Base-by-base conservation (phyloP, 2,797 vertebrate genomes). In the Anguilla anguilla region DNA sequence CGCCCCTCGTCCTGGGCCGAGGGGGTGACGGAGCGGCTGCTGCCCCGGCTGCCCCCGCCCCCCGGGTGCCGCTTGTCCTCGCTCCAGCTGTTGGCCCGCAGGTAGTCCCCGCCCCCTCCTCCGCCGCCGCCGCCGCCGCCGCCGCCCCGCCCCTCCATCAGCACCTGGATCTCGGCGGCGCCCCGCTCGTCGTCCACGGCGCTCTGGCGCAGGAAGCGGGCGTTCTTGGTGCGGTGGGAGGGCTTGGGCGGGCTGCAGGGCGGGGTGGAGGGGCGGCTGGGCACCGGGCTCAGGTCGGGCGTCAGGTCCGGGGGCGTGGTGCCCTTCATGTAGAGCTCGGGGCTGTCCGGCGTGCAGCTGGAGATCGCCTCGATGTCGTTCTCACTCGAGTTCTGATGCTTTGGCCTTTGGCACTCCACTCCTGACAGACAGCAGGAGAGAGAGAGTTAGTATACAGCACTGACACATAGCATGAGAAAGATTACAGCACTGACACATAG, bases 381-480 rank as follows among this genome's bases (percentile, higher is more conserved):
- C 0, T 98, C 98, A 0, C 97, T 98, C 84, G 97, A 98, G 90
- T 97, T 96, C 94, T 98, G 98, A 17, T 95, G 97, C 93, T 97
- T 98, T 0, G 98, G 98, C 90, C 98, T 95, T 95, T 97, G 97
- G 94, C 97, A 97, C 94, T 98, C 98, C 35, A 99, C 97, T 90
- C 98, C 98, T 99, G 93, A 2, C 13, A 6, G 64, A 74, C 28
- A 87, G 83, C 5, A 17, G 19, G 19, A 77, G 31, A 74, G 87
- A 11, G 22, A 88, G 10, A 84, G 22, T 55, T 31, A 35, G 2
- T 11, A 31, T 72, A 57, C 19, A 67, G 17, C 13, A 19, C 22
- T 64, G 22, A 72, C 25, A 67, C 22, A 51, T 28, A 69, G 79
- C 15, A 67, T 55, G 85, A 77, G 55, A 82, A 43, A 81, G 59